Evolutionary conservation across 2,113 vertebrate genomes (phyloP).

Genomic region (Gymnogyps californianus): DNA sequence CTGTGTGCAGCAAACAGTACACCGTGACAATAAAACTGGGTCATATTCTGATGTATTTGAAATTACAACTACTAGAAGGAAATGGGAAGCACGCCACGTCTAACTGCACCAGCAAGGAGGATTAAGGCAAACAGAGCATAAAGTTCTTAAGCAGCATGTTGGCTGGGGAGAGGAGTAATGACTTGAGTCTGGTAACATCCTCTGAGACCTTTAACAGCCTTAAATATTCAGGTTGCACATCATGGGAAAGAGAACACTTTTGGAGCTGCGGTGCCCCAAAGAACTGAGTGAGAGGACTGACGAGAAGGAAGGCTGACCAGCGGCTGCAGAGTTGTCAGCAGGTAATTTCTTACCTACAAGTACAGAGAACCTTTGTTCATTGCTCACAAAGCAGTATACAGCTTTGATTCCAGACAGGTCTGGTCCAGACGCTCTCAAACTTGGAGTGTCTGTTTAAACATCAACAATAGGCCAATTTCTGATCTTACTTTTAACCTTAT

Average conservation of each 20-base stretch:
- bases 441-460: background rate
- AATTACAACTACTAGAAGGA: background rate
- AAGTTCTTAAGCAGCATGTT: slow-evolving; percentile 39
- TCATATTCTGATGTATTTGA: background rate
- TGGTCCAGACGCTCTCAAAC: background rate
- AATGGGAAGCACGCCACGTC: background rate
- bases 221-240: background rate
- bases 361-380: background rate
- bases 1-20: background rate
- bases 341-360: background rate
- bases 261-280: background rate
- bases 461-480: background rate
- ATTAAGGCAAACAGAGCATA: slow-evolving; percentile 46
- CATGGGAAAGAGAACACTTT: background rate
- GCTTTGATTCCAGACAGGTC: background rate
- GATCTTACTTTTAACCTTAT: background rate
- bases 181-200: background rate
- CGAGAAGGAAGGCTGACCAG: background rate
- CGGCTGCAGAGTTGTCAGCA: background rate
- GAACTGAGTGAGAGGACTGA: background rate
- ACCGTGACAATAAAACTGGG: background rate
- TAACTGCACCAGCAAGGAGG: background rate
- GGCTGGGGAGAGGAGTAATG: slow-evolving; percentile 1
- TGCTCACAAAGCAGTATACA: background rate
- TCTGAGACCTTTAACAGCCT: background rate